Evolutionary conservation across 2,888 invertebrate species (phyloP), one percentile per base, ranked within the genome.

Genomic region (Scelioninae gen. 2): DNA sequence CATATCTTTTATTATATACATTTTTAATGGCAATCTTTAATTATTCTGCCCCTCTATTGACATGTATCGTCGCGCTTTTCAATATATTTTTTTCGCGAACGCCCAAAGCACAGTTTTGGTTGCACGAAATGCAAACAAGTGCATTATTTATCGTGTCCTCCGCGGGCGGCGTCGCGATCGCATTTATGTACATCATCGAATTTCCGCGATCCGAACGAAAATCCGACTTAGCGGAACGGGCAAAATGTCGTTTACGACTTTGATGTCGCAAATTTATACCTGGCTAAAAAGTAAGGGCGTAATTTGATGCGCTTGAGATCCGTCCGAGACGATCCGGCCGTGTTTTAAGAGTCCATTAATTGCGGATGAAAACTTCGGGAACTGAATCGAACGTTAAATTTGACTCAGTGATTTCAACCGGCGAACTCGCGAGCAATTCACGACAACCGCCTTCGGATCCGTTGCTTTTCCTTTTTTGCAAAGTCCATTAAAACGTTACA

Each of bases 231-330:
- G 37, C 25, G 16, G 15, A 25, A 53, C 28, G 25, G 11, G 13
- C 4, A 41, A 5, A 28, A 43, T 33, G 31, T 57, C 35, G 33
- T 57, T 57, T 57, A 57, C 19, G 43, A 43, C 57, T 57, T 31
- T 33, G 43, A 43, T 43, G 33, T 11, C 53, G 16, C 39, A 22
- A 37, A 53, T 25, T 53, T 53, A 25, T 15, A 53, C 15, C 13
- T n/a, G 41, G 18, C 48, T 50, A 41, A 48, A 50, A 61, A 61
- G 61, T 41, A 39, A 48, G 19, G 13, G 18, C 39, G 48, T 11
- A 61, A 50, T 61, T 50, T 25, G 37, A 50, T n/a, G 50, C 63
- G 52, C 52, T 43, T 31, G 63, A 50, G 52, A 52, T 63, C 61
- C 50, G 61, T 50, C 48, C 19, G 37, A 57, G 43, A 57, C 31